These are phyloP conservation scores for Pachypanchax playfairii DNA, from an alignment of 2,113 vertebrate species.

Conservation along the genomic window DNA sequence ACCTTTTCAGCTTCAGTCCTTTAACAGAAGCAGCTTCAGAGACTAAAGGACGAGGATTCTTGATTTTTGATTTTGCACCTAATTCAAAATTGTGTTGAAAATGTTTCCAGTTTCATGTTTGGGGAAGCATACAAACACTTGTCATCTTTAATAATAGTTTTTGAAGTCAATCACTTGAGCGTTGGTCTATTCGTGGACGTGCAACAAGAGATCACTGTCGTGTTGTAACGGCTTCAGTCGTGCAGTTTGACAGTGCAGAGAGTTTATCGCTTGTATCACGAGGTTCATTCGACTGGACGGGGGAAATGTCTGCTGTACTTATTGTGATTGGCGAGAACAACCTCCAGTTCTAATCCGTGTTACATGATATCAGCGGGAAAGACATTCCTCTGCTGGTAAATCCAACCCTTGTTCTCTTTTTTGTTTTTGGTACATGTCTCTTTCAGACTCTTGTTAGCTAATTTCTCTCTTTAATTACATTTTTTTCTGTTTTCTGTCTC, in stretches of 20 bases:
- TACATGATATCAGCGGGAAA: slow-evolving; percentile 61
- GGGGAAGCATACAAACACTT: too few relatives aligned
- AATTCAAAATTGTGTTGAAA: too few relatives aligned
- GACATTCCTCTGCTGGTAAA: slow-evolving; percentile 61
- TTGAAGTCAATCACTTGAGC: too few relatives aligned
- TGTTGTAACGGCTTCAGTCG: not conserved
- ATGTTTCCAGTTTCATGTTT: too few relatives aligned
- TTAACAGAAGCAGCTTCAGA: slow-evolving; percentile 34
- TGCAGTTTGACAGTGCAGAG: slow-evolving; percentile 3
- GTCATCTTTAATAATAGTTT: too few relatives aligned
- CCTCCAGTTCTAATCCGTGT: slow-evolving; percentile 51
- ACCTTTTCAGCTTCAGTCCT: slow-evolving; percentile 27
- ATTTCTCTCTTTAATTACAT: slow-evolving; percentile 7
- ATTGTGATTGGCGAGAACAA: slow-evolving; percentile 52
- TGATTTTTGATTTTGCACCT: too few relatives aligned
- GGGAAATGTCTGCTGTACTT: slow-evolving; percentile 43
- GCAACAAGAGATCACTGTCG: too few relatives aligned
- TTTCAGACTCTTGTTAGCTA: not conserved
- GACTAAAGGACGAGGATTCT: slow-evolving; percentile 42
- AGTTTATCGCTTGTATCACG: slow-evolving; percentile 35
- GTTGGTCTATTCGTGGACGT: too few relatives aligned
- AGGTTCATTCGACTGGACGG: slow-evolving; percentile 27
- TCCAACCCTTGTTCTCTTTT: slow-evolving; percentile 37
- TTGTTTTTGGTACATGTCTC: slow-evolving; percentile 18
- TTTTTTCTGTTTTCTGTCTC: slow-evolving; percentile 6